These are phyloP conservation scores for Thymelicus acteon DNA, from an alignment of 2,888 invertebrate species.

Conservation along the genomic window DNA sequence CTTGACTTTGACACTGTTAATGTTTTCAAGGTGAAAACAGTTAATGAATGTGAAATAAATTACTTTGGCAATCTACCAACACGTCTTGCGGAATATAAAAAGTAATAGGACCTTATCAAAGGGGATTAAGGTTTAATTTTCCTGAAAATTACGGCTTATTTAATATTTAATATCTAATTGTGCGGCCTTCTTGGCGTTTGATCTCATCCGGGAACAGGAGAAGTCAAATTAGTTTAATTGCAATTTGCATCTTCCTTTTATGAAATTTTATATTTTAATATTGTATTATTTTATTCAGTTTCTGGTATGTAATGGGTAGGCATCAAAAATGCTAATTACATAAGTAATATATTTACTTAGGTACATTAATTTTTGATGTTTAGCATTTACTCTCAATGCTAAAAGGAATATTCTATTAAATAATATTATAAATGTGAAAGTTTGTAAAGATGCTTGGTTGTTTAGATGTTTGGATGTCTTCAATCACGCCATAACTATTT, in stretches of 20 bases:
- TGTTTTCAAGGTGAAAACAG: conserved; percentile 52
- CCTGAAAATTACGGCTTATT: conserved; percentile 19
- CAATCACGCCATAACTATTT: too few species aligned
- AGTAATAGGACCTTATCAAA: conserved; percentile 31
- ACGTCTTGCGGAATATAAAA: conserved; percentile 30
- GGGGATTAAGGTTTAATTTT: conserved; percentile 37
- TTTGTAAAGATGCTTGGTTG: too few species aligned
- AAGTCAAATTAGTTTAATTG: conserved; percentile 31
- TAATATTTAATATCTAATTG: conserved; percentile 23
- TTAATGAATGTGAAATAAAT: conserved; percentile 46
- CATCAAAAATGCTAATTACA: too few species aligned
- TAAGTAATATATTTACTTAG: too few species aligned
- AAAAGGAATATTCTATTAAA: too few species aligned
- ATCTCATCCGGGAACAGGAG: conserved; percentile 24
- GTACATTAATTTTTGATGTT: too few species aligned
- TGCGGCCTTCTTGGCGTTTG: conserved; percentile 24
- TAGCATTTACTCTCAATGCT: too few species aligned
- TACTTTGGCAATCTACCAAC: conserved; percentile 48
- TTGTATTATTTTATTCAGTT: background rate
- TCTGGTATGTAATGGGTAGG: too few species aligned
- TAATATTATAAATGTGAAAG: too few species aligned
- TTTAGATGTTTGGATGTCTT: too few species aligned
- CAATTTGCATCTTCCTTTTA: conserved; percentile 10
- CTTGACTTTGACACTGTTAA: conserved; percentile 50
- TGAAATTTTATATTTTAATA: conserved; percentile 8